Conservation (phyloP, 35 echinoderm and acorn worm species). For the Strongylocentrotus purpuratus region DNA sequence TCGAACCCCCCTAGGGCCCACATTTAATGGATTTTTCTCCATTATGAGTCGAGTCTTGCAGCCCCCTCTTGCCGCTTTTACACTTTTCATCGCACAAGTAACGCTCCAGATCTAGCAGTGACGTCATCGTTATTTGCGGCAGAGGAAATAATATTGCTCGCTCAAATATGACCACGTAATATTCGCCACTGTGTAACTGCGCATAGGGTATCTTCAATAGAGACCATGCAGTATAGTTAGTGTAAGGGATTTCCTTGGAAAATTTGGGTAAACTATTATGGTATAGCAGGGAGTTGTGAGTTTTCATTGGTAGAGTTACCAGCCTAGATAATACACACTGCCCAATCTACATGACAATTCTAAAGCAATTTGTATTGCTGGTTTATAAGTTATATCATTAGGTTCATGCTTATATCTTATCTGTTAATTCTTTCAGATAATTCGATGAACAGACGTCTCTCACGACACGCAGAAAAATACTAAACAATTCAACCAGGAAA, state of each 20-base stretch:
- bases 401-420: too few species aligned
- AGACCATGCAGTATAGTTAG: not conserved
- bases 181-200: not conserved
- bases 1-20: not conserved
- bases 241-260: not conserved
- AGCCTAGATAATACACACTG: too few species aligned
- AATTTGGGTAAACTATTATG: not conserved
- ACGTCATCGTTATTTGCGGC: not conserved
- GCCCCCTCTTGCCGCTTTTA: not conserved
- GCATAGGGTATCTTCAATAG: not conserved
- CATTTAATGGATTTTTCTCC: constrained; percentile 5
- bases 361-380: too few species aligned
- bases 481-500: too few species aligned
- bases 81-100: not conserved
- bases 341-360: too few species aligned
- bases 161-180: not conserved
- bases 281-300: too few species aligned
- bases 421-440: too few species aligned
- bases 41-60: not conserved
- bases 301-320: too few species aligned
- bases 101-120: not conserved
- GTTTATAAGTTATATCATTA: too few species aligned
- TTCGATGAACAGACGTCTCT: too few species aligned
- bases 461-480: too few species aligned
- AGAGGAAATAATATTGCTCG: not conserved